Evolutionary conservation across 2,113 vertebrate species (phyloP).

Genomic region (Murina feae): DNA sequence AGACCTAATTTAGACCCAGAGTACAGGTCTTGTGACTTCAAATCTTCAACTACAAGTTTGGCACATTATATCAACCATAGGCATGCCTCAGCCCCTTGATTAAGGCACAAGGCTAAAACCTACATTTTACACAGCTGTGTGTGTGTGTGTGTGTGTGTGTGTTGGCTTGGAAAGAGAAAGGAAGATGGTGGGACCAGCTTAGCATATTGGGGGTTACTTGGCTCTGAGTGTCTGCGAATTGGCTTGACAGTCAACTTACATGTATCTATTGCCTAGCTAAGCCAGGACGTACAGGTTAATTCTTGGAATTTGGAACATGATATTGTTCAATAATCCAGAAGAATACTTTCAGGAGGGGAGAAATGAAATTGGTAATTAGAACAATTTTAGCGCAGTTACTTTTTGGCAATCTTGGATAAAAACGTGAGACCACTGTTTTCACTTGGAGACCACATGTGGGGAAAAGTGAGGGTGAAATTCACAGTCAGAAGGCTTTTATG

Average conservation of each 20-base stretch:
- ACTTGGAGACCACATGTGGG: neutral
- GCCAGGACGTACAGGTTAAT: neutral
- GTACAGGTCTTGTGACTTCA: neutral
- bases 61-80: neutral
- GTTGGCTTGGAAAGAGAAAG: neutral
- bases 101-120: neutral
- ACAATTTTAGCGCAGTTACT: neutral
- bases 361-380: neutral
- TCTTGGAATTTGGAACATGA: neutral
- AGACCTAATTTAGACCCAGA: neutral
- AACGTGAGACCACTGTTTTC: neutral
- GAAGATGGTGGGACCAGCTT: neutral
- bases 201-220: neutral
- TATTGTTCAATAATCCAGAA: conserved; percentile 26
- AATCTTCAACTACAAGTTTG: neutral
- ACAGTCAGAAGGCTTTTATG: neutral
- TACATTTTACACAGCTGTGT: neutral
- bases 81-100: neutral
- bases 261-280: neutral
- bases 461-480: conserved; percentile 3
- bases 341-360: neutral
- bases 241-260: neutral
- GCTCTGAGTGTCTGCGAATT: neutral
- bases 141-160: neutral
- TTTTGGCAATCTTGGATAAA: neutral